Conservation (phyloP, 2,797 vertebrate genomes). For the Falco peregrinus region DNA sequence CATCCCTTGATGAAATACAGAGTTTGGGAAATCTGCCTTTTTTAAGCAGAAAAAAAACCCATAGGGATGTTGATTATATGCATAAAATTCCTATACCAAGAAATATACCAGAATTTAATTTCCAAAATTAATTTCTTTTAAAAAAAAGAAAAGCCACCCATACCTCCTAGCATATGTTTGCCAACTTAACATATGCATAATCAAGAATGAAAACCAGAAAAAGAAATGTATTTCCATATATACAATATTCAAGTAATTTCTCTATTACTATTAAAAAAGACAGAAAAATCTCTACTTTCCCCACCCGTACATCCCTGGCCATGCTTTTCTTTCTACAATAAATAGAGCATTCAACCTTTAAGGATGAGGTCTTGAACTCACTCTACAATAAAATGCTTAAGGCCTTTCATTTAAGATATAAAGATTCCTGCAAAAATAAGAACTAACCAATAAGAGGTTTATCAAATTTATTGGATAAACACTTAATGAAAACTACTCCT, state of each 20-base stretch:
- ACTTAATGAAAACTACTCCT: background rate
- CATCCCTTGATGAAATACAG: background rate
- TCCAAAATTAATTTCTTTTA: background rate
- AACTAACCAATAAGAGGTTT: background rate
- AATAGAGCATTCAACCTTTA: background rate
- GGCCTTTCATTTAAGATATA: background rate
- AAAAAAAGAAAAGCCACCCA: background rate
- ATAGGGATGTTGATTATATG: fast-evolving
- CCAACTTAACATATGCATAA: background rate
- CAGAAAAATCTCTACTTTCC: background rate
- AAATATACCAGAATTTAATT: background rate
- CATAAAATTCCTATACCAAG: background rate
- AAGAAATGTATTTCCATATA: background rate
- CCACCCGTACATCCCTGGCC: no score
- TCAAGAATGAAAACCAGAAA: background rate
- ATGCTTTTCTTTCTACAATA: background rate
- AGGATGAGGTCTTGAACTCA: background rate
- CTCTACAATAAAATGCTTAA: background rate
- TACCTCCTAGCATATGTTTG: background rate
- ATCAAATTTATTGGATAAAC: background rate
- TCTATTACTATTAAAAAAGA: background rate
- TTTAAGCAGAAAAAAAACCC: background rate
- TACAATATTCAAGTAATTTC: background rate
- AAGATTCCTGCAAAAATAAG: background rate
- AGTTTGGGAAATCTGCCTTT: background rate